Conservation (phyloP, 2,797 vertebrate genomes). For the Perdix hodgsoniae region DNA sequence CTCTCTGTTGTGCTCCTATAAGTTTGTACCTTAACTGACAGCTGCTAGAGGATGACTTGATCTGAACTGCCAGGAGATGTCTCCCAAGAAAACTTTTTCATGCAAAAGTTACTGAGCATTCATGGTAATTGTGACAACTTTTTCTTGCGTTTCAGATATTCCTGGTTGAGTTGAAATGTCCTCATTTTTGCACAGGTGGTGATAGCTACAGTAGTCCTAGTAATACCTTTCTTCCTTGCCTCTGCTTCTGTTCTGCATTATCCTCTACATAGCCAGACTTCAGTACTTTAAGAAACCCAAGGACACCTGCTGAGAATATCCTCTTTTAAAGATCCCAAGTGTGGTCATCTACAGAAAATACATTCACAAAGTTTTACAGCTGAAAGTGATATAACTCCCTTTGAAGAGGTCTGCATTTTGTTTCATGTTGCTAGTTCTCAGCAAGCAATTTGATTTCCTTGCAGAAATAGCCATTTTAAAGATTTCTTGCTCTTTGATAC, state of each 20-base stretch:
- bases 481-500: conserved; percentile 71
- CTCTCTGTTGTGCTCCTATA: not conserved
- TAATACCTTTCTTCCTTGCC: not conserved
- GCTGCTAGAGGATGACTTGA: not conserved
- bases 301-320: not conserved
- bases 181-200: not conserved
- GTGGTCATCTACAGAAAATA: not conserved
- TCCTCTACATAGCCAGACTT: not conserved
- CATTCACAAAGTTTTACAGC: not conserved
- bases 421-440: conserved; percentile 56
- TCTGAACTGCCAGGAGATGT: not conserved
- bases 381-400: not conserved
- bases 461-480: conserved; percentile 67
- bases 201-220: not conserved
- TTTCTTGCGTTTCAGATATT: not conserved
- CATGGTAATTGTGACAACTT: not conserved
- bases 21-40: not conserved
- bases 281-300: not conserved
- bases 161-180: not conserved
- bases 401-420: conserved; percentile 49
- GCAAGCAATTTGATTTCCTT: conserved; percentile 57
- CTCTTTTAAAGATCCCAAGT: not conserved
- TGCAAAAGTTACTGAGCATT: not conserved
- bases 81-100: not conserved
- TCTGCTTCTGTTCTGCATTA: not conserved